These are phyloP conservation scores for Gila orcuttii DNA, from an alignment of 2,113 vertebrate species.

Conservation along the genomic window DNA sequence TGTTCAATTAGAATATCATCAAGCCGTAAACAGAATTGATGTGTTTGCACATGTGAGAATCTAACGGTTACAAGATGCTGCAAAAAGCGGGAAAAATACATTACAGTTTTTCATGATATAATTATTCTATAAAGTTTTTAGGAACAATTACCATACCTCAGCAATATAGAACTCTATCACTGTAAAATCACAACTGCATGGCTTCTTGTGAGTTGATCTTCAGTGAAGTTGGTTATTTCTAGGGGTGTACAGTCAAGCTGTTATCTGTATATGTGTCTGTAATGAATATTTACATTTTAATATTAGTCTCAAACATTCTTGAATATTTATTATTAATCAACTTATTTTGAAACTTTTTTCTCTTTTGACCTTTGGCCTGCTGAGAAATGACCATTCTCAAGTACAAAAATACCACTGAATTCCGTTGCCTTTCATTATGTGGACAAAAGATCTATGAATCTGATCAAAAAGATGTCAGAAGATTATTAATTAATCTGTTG, in stretches of 20 bases:
- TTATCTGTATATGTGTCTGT: neutral
- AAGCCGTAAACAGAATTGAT: conserved; percentile 16
- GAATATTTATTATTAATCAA: neutral
- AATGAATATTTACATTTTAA: neutral
- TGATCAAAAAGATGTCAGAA: conserved; percentile 1
- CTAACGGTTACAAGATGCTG: neutral
- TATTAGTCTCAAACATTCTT: neutral
- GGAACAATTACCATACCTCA: neutral
- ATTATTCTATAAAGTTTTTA: neutral
- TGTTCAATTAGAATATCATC: conserved; percentile 44
- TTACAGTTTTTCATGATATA: neutral
- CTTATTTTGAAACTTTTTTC: neutral
- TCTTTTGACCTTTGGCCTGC: neutral
- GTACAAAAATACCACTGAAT: neutral
- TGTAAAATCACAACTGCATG: neutral
- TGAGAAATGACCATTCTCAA: neutral
- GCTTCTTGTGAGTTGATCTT: neutral
- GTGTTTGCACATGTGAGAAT: conserved; percentile 8
- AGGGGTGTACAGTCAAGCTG: neutral
- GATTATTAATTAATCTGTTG: neutral
- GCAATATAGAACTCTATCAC: neutral
- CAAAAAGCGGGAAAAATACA: neutral
- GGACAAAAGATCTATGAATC: neutral
- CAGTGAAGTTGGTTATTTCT: neutral
- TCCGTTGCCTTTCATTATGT: neutral